Evolutionary conservation across 1,140 invertebrate species (phyloP), one percentile per base, ranked within the genome.

Genomic region (Drosophila parabipectinata): DNA sequence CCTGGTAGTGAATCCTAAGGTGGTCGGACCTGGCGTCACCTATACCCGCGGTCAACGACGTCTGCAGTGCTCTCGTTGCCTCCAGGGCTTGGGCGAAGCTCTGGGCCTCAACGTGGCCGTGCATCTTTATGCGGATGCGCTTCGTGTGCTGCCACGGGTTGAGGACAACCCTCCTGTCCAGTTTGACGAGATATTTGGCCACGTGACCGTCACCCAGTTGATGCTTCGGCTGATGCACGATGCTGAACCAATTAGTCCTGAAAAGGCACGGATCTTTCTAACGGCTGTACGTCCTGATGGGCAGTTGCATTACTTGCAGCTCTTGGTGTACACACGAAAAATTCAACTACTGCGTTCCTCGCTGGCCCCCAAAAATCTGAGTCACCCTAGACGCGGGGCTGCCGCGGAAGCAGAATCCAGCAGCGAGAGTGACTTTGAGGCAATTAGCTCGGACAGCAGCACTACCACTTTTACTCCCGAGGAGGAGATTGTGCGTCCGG

Each of bases 201-300:
- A 48, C n/a, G 24, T 82, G 15, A 69, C 74, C 0, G 24, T 50
- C 7, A 47, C 79, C 7, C 79, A 82, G 14, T 3, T 82, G 0
- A 61, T 82, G 74, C 14, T 82, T 6, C 74, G 80, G 7, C 26
- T 82, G 12, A 9, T 82, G 26, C 48, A 78, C 14, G 44, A 82
- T 21, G 52, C 52, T 8, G 48, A 69, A 9, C 67, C 61, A 18
- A 26, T 52, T 0, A 55, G 28, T 28, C 6, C n/a, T 12, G 57
- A 76, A 1, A 67, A 52, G 30, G 45, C 61, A 1, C 62, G 68
- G 0, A 8, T 82, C 0, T 58, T 78, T 6, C 39, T 82, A n/a
- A 82, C 61, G 53, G 45, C 73, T 9, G 21, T 74, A 14, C 74
- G 74, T 8, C 62, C 73, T 5, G 79, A 82, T 57, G 79, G 79